Percentiles rank a stretch among this genome's conserved stretches.
Conservation (phyloP, 2,113 vertebrate genomes). For the Ameiurus melas region DNA sequence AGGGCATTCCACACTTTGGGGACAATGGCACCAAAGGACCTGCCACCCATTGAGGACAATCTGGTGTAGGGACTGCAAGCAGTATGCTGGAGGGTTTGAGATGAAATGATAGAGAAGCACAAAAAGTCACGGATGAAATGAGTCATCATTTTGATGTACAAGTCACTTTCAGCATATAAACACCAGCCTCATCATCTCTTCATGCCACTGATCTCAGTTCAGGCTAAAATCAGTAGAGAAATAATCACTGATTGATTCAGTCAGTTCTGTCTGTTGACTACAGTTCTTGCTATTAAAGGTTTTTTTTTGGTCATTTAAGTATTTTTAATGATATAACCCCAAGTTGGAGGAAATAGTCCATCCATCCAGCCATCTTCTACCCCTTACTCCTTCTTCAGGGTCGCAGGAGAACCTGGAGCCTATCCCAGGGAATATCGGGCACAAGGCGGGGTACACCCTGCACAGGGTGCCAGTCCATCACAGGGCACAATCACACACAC, state of each 20-base stretch:
- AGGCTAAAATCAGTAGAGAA: background rate
- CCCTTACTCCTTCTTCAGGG: too few species aligned
- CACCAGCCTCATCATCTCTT: background rate
- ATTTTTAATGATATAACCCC: background rate
- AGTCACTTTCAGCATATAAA: background rate
- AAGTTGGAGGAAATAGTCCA: background rate
- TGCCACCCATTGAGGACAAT: background rate
- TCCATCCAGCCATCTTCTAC: too few species aligned
- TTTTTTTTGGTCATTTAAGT: background rate
- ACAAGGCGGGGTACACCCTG: too few species aligned
- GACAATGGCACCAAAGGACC: background rate
- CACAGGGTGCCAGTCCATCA: too few species aligned
- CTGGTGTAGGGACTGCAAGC: background rate
- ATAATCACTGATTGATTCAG: background rate
- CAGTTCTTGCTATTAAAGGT: background rate
- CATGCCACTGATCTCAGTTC: background rate
- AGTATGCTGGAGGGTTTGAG: background rate
- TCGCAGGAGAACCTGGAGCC: too few species aligned
- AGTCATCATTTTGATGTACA: background rate
- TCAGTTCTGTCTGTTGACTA: background rate
- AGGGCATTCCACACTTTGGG: background rate
- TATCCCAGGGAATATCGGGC: too few species aligned
- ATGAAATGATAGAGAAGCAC: background rate
- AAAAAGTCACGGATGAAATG: background rate
- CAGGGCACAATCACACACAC: too few species aligned